Evolutionary conservation across 2,113 vertebrate species (phyloP).

Genomic region (Burhinus oedicnemus): DNA sequence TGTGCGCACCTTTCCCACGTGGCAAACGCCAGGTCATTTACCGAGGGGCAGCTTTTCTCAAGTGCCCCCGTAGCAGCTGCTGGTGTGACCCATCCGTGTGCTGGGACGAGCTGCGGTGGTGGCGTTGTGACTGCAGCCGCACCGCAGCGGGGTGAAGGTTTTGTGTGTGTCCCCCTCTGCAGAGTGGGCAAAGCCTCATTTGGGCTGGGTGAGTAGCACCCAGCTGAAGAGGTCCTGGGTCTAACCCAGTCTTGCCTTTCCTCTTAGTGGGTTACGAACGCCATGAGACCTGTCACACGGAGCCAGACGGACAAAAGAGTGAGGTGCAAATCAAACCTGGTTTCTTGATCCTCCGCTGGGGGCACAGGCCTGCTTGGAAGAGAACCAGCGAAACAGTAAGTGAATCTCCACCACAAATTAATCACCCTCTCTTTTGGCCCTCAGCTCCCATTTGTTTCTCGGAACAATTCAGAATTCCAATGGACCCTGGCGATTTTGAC

Average conservation of each 20-base stretch:
- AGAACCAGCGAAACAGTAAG: not conserved
- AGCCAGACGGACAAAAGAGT: not conserved
- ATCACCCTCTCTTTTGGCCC: not conserved
- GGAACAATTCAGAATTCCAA: not conserved
- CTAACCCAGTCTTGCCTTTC: not conserved
- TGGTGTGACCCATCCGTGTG: rapidly evolving
- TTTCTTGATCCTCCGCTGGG: constrained; percentile 72
- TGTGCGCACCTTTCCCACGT: rapidly evolving
- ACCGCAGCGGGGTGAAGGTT: rapidly evolving
- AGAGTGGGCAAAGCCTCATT: not conserved
- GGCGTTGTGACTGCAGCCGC: not conserved
- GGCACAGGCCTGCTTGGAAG: constrained; percentile 40
- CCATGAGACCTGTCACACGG: rapidly evolving
- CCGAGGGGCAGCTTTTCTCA: not conserved
- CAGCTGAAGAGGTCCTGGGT: not conserved
- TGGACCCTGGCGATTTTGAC: not conserved
- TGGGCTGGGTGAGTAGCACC: not conserved
- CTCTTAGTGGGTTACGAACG: rapidly evolving
- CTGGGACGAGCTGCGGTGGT: not conserved
- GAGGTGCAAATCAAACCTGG: constrained; percentile 54
- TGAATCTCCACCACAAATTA: not conserved
- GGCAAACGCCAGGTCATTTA: not conserved
- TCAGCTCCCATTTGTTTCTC: not conserved
- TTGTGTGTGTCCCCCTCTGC: not conserved
- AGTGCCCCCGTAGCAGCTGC: not conserved